A percentile compares a stretch with the other conserved stretches of the same genome.
phyloP scores from a whole-genome alignment of 2,113 vertebrate genomes.

The Crotalus horridus region DNA sequence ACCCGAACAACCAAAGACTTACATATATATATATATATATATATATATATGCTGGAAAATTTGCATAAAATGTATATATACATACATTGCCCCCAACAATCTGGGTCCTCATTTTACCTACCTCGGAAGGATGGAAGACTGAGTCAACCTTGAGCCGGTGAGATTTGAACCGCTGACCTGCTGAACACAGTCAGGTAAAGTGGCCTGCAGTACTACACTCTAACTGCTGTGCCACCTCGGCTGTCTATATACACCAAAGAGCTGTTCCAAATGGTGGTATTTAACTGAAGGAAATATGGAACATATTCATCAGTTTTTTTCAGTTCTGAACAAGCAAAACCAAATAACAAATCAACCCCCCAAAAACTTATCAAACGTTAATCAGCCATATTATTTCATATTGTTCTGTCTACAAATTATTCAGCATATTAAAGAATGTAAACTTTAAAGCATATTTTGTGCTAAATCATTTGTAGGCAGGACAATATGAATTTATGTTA shows the following conservation, averaged over 20 bases:
- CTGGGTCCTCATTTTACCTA: too few species aligned
- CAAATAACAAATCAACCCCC: not conserved
- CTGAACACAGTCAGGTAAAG: too few species aligned
- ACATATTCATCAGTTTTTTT: not conserved
- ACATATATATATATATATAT: too few species aligned
- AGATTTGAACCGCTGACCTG: too few species aligned
- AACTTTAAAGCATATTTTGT: not conserved
- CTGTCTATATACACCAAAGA: not conserved
- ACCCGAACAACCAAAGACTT: too few species aligned
- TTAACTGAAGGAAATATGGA: not conserved
- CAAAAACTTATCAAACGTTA: slow-evolving; percentile 1
- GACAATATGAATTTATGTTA: not conserved
- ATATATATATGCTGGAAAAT: too few species aligned
- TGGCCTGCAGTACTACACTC: too few species aligned
- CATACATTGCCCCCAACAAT: too few species aligned
- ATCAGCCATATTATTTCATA: slow-evolving; percentile 8
- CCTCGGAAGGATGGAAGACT: too few species aligned
- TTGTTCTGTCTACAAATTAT: not conserved
- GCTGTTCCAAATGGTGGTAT: not conserved
- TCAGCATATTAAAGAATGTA: not conserved
- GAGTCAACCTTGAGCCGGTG: too few species aligned
- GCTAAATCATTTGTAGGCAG: not conserved
- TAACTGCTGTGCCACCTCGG: too few species aligned
- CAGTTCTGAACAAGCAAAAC: not conserved
- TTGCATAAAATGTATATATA: too few species aligned